Base-by-base conservation (phyloP, 2,797 vertebrate genomes). In the Falco biarmicus region DNA sequence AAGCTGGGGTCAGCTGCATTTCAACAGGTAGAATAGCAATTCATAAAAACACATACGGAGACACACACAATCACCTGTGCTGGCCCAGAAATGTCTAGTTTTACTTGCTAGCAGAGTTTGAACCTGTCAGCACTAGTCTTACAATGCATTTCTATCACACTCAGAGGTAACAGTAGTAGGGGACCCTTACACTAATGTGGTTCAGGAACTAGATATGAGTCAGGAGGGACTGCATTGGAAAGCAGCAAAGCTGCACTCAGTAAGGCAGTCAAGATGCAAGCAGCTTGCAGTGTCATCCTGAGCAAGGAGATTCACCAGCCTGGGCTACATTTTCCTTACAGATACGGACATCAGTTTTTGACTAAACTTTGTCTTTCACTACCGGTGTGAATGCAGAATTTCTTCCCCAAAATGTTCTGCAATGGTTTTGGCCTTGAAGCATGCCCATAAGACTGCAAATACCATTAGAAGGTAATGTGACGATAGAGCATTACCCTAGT, bases 61-160 rank as follows among this genome's bases (percentile, higher is more conserved):
- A 28, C 10, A 48, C 39, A 63, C 0, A 1, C 0, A 0, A 16
- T 51, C 16, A 6, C 25, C 26, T 43, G 34, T 61, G 22, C 65
- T 78, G 50, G 70, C 69, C 13, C 73, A 86, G 57, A 77, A 82
- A 68, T 24, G 68, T 57, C 45, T 15, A 37, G 26, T 45, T 81
- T 75, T 78, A 43, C 29, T 79, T n/a, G 43, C 47, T 37, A 69
- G 43, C 51, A 84, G 59, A 66, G 20, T 63, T 66, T 48, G 63
- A 87, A 45, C 13, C 39, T 25, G 8, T 32, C 41, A 70, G 73
- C 47, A 29, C 34, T 37, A 63, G 24, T 43, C n/a, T 31, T 45
- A 15, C 31, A 48, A 26, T 17, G n/a, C 5, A 26, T 37, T 86
- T 73, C 29, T 69, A 4, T n/a, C 26, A n/a, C 13, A 87, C 25